Conservation (phyloP, 2,888 invertebrate species). For the Timema cristinae region DNA sequence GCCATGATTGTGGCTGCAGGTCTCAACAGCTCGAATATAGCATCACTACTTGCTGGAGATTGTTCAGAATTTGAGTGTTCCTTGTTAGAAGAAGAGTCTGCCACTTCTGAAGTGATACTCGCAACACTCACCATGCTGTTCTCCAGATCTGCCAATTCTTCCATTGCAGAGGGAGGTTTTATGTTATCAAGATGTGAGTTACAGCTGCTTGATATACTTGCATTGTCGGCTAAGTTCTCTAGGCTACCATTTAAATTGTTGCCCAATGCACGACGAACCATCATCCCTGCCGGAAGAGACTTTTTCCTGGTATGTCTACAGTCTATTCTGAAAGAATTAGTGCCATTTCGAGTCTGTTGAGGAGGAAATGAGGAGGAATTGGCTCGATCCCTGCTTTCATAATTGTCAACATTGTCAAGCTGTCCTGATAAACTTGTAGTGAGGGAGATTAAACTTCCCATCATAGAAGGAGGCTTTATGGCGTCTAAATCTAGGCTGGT, state of each 20-base stretch:
- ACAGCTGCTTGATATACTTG: slow-evolving; percentile 52
- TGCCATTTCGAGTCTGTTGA: slow-evolving; percentile 25
- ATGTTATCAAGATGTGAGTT: slow-evolving; percentile 71
- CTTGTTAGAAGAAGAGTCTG: slow-evolving; percentile 51
- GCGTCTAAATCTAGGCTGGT: slow-evolving; percentile 68
- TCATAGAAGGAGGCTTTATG: slow-evolving; percentile 71
- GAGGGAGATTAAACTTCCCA: slow-evolving; percentile 63
- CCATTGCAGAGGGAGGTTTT: slow-evolving; percentile 80
- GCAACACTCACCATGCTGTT: slow-evolving; percentile 80
- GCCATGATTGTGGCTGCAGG: slow-evolving; percentile 47
- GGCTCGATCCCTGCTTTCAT: slow-evolving; percentile 34
- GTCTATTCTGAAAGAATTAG: slow-evolving; percentile 20
- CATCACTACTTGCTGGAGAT: slow-evolving; percentile 37
- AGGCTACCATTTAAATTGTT: slow-evolving; percentile 55
- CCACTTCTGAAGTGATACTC: slow-evolving; percentile 76
- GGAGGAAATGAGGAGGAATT: slow-evolving; percentile 39
- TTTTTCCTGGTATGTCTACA: slow-evolving; percentile 56
- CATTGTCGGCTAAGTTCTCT: slow-evolving; percentile 58
- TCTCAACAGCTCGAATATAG: slow-evolving; percentile 42
- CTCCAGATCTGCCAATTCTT: slow-evolving; percentile 64
- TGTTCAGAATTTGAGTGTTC: slow-evolving; percentile 45
- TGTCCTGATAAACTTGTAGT: slow-evolving; percentile 46
- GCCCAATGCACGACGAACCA: slow-evolving; percentile 64
- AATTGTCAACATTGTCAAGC: slow-evolving; percentile 20
- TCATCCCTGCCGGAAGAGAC: slow-evolving; percentile 63